phyloP scores from a whole-genome alignment of 2,113 vertebrate genomes.

The Apistogramma diplotaenia region DNA sequence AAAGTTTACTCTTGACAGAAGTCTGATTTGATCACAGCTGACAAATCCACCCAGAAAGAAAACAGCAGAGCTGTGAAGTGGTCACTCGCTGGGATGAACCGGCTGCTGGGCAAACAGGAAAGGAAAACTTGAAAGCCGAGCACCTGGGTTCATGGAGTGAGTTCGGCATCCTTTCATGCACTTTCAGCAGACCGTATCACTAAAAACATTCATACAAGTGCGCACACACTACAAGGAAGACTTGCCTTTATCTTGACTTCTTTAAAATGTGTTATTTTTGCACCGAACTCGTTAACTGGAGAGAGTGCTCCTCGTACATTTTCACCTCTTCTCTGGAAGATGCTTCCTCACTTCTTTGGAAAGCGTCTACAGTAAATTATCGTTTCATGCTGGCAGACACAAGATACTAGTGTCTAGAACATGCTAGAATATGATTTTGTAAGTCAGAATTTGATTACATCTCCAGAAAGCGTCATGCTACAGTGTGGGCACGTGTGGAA shows the following conservation, averaged over 20 bases:
- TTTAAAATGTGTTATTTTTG: background rate
- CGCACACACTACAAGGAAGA: slow-evolving; percentile 3
- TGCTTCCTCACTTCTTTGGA: background rate
- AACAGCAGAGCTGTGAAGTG: slow-evolving; percentile 67
- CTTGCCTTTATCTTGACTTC: background rate
- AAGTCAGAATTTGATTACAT: slow-evolving; percentile 34
- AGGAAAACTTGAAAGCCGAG: slow-evolving; percentile 53
- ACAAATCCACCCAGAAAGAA: slow-evolving; percentile 67
- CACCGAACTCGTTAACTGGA: background rate
- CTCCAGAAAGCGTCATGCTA: background rate
- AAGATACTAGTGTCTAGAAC: background rate
- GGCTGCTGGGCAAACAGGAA: slow-evolving; percentile 64
- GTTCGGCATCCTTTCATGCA: slow-evolving; percentile 35
- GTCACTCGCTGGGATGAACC: slow-evolving; percentile 50
- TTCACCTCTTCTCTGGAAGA: background rate
- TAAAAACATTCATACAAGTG: background rate
- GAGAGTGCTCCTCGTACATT: background rate
- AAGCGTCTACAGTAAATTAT: slow-evolving; percentile 9
- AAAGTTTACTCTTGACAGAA: slow-evolving; percentile 56
- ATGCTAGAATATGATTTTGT: slow-evolving; percentile 19
- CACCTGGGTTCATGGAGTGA: slow-evolving; percentile 53
- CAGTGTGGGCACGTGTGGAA: background rate
- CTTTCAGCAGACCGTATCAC: slow-evolving; percentile 14
- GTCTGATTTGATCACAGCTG: slow-evolving; percentile 59
- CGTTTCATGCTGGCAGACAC: slow-evolving; percentile 12